phyloP scores from a whole-genome alignment of 2,797 vertebrate species.

The Amblyraja radiata region DNA sequence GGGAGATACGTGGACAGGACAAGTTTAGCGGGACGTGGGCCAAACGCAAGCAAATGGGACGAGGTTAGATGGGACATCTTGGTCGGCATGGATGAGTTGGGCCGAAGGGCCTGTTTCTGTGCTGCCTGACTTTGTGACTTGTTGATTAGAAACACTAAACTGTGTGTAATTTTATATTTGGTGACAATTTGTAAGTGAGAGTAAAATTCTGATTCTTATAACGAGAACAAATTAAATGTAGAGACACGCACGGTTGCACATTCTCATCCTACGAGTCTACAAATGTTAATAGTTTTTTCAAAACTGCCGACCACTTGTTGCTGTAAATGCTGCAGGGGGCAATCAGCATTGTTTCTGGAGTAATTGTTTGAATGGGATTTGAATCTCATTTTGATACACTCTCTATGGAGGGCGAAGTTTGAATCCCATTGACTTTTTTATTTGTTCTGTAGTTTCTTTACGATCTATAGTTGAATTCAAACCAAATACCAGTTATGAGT shows the following conservation, averaged over 20 bases:
- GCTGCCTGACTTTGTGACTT: too few relatives aligned
- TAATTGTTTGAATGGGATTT: background rate
- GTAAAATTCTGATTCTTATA: too few relatives aligned
- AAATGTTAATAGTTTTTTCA: background rate
- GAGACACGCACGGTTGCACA: background rate
- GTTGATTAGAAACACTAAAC: too few relatives aligned
- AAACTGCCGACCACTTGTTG: background rate
- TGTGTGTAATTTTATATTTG: too few relatives aligned
- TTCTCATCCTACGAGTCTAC: background rate
- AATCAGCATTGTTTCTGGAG: too few relatives aligned
- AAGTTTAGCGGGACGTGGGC: too few relatives aligned
- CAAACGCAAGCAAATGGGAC: too few relatives aligned
- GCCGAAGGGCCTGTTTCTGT: too few relatives aligned
- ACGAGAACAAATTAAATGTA: background rate
- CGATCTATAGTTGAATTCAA: background rate
- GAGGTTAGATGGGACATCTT: too few relatives aligned
- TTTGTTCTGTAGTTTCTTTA: background rate
- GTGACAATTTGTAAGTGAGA: too few relatives aligned
- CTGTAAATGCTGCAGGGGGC: background rate
- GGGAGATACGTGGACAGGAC: background rate
- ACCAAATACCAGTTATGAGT: background rate
- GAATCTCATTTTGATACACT: background rate
- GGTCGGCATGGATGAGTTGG: too few relatives aligned
- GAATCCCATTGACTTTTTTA: background rate
- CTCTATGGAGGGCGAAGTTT: background rate